Evolutionary conservation across 2,888 invertebrate species (phyloP), one percentile per base, ranked within the genome.

Genomic region (Drosophila paranaensis): DNA sequence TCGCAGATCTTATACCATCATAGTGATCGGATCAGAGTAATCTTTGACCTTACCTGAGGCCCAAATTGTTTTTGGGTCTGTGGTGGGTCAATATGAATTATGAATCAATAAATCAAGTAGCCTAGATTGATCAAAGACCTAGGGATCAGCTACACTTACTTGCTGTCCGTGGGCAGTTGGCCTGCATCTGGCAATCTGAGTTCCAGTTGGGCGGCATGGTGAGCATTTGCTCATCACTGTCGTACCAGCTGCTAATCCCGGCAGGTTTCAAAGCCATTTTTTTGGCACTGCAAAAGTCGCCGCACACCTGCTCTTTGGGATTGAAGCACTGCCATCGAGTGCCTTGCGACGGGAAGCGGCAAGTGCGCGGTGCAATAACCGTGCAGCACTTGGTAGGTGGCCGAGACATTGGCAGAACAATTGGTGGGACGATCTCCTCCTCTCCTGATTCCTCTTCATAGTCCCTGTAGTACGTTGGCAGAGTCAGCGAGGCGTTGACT

Each of bases 351-450:
- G 53, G 46, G n/a, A 43, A 54, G 11, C 71, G 66, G 56, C 92
- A 92, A 8, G 80, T 74, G 0, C 90, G 79, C 2, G 92, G 92
- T 0, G 90, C 79, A 25, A 89, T 53, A 13, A 92, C 81, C 4
- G 60, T 77, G 58, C 92, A 92, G 60, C 92, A 92, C 2, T 71
- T 72, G 16, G 37, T 10, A 2, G 43, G 60, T 3, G 51, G 16
- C 6, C 5, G 8, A 6, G 45, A 16, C 16, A 65, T 37, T 5
- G 37, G 33, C 6, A 63, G n/a, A 25, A n/a, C 16, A 40, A 16
- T 42, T 9, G 58, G 50, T 4, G 27, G 20, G 13, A 8, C 16
- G 25, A 61, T 68, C 4, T 60, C 71, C 6, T 61, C 70, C 13
- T 61, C 70, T 4, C 73, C 71, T 35, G 74, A 60, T 6, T 57